Percentiles rank a stretch among this genome's conserved stretches.
These are phyloP conservation scores for Chunga burmeisteri DNA, from an alignment of 2,113 vertebrate genomes.

Conservation along the genomic window DNA sequence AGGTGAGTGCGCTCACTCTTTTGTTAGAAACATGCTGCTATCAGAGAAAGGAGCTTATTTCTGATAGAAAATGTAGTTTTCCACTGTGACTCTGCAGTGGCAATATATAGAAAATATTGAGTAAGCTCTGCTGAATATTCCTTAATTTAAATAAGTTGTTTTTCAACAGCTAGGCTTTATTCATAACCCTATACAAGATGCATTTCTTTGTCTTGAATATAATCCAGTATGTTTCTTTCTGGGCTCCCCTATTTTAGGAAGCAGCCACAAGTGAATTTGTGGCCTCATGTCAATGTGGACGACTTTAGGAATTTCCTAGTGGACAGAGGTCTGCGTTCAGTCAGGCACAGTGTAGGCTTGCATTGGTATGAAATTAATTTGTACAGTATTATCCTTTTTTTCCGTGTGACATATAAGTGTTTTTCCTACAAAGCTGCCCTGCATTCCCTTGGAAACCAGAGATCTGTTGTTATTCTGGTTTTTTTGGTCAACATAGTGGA, in stretches of 20 bases:
- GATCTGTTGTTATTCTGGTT: neutral
- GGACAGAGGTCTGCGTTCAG: neutral
- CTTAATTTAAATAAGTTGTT: neutral
- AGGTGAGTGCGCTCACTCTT: neutral
- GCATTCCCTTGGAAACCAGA: neutral
- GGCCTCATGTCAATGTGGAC: rapidly evolving
- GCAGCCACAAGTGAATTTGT: neutral
- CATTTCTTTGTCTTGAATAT: neutral
- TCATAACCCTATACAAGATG: neutral
- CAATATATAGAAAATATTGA: neutral
- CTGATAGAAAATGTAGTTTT: neutral
- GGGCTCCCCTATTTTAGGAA: neutral
- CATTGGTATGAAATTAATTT: neutral
- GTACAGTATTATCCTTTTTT: neutral
- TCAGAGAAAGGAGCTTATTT: neutral
- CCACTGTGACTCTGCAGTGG: neutral
- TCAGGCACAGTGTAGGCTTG: neutral
- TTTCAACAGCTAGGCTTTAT: neutral
- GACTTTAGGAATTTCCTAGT: neutral
- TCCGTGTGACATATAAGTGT: neutral
- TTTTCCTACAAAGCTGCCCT: neutral
- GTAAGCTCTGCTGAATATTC: neutral
- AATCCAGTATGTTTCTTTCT: neutral
- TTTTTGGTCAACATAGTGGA: neutral
- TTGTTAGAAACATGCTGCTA: neutral